A percentile compares a stretch with the other conserved stretches of the same genome.
phyloP scores from a whole-genome alignment of 2,888 invertebrate genomes.

The Eretmocerus hayati region DNA sequence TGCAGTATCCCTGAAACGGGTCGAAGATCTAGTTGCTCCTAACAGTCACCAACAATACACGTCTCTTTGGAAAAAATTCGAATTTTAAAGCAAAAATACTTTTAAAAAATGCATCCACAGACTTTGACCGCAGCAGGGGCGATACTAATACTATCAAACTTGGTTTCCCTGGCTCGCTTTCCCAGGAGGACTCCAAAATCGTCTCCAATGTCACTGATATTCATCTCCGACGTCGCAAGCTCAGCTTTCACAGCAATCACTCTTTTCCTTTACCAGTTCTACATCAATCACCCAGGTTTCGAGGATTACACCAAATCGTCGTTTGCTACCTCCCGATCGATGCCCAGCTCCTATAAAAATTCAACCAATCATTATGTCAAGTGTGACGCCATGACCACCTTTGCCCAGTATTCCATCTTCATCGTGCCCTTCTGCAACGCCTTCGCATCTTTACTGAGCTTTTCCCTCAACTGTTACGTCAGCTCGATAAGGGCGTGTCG shows the following conservation, averaged over 20 bases:
- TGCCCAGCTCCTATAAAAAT: conserved; percentile 1
- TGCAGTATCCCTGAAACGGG: too few species aligned
- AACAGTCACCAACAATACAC: too few species aligned
- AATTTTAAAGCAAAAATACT: too few species aligned
- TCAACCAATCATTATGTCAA: not conserved
- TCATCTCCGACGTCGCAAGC: conserved; percentile 33
- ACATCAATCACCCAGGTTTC: not conserved
- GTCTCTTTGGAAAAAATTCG: too few species aligned
- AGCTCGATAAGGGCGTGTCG: conserved; percentile 16
- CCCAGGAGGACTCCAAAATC: conserved; percentile 23
- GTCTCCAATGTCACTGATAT: conserved; percentile 25
- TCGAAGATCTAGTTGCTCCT: too few species aligned
- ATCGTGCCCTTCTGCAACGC: conserved; percentile 39
- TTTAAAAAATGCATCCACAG: conserved; percentile 26
- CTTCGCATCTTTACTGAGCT: conserved; percentile 38
- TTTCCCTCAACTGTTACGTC: conserved; percentile 29
- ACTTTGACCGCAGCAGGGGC: conserved; percentile 25
- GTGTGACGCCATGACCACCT: conserved; percentile 28
- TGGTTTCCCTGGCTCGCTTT: conserved; percentile 23
- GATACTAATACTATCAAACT: conserved; percentile 25
- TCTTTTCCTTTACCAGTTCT: conserved; percentile 17
- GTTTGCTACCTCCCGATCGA: too few species aligned
- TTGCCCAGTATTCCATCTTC: conserved; percentile 37
- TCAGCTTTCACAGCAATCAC: conserved; percentile 20
- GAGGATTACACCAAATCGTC: not conserved